Base-by-base conservation (phyloP, 2,113 vertebrate species). In the Rhabdornis inornatus region DNA sequence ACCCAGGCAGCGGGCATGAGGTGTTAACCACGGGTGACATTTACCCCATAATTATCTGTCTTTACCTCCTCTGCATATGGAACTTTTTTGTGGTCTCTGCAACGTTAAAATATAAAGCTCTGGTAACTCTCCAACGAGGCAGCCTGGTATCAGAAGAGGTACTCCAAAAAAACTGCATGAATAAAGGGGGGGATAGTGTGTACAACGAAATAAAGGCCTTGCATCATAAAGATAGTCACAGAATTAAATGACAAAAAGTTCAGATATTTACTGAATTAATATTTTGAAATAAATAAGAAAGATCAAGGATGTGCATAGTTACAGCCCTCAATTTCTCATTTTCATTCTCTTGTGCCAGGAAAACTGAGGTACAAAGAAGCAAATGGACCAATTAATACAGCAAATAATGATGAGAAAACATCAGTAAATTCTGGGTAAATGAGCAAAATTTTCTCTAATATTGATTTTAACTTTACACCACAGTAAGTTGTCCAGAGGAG, bases 71-170 rank as follows among this genome's bases (percentile, higher is more conserved):
- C 70, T 69, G 91, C 83, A 71, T 68, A 95, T 72, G 96, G 96
- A 96, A 95, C 90, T 92, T 93, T 93, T 83, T 53, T 95, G 77
- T 87, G 96, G 95, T 97, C 95, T 93, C 90, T 84, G 90, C 82
- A 94, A 89, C 55, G 42, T 84, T 94, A 64, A 66, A 93, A 69
- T 40, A 69, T 28, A 94, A 77, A 96, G 90, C 91, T 86, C 72
- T 89, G 72, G 55, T 79, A 78, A 49, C 71, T 63, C 80, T 71
- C 40, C 76, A 77, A 42, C 8, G 22, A 50, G 77, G 89, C 25
- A 72, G 56, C 40, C 20, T 50, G 9, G 56, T 11, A 72, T 21
- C 76, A 69, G 65, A 60, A 31, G 52, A 81, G 28, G 89, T 65
- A 64, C 37, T 50, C 87, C 83, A 80, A 83, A 93, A 91, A 83